Conservation (phyloP, 2,888 invertebrate species). For the Xanthia icteritia region DNA sequence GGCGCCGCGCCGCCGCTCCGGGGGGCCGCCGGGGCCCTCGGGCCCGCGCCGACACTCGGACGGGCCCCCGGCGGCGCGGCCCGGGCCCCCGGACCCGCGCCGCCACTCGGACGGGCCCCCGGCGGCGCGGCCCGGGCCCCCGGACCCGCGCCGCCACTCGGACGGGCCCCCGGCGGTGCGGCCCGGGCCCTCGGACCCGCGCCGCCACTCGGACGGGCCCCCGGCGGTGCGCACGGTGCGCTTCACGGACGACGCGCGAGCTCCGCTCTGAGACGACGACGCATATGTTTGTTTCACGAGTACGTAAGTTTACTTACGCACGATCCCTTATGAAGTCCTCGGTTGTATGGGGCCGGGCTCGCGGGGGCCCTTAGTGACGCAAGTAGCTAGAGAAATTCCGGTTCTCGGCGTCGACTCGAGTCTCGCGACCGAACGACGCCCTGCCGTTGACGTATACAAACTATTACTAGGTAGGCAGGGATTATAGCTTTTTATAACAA, state of each 20-base stretch:
- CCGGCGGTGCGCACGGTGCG: conserved; percentile 36
- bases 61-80: conserved; percentile 18
- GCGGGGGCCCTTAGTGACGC: conserved; percentile 68
- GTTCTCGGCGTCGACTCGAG: conserved; percentile 39
- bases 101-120: conserved; percentile 36
- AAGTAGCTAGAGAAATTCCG: conserved; percentile 67
- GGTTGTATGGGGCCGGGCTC: conserved; percentile 65
- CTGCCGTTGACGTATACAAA: conserved; percentile 54
- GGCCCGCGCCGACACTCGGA: conserved; percentile 31
- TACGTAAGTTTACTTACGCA: conserved; percentile 49
- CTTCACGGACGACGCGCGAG: conserved; percentile 40
- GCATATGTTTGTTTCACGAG: conserved; percentile 25
- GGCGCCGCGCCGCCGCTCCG: conserved; percentile 7
- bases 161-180: conserved; percentile 13
- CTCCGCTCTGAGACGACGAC: conserved; percentile 3
- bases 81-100: conserved; percentile 16
- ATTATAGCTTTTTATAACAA: conserved; percentile 64
- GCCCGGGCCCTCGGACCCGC: conserved; percentile 9
- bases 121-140: neutral
- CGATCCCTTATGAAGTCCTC: conserved; percentile 55
- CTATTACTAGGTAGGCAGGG: conserved; percentile 57
- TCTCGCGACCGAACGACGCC: conserved; percentile 37
- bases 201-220: conserved; percentile 35
- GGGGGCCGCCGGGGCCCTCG: neutral
- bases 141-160: conserved; percentile 27